Base-by-base conservation (phyloP, 2,888 invertebrate genomes). In the Meteorus cinctellus region DNA sequence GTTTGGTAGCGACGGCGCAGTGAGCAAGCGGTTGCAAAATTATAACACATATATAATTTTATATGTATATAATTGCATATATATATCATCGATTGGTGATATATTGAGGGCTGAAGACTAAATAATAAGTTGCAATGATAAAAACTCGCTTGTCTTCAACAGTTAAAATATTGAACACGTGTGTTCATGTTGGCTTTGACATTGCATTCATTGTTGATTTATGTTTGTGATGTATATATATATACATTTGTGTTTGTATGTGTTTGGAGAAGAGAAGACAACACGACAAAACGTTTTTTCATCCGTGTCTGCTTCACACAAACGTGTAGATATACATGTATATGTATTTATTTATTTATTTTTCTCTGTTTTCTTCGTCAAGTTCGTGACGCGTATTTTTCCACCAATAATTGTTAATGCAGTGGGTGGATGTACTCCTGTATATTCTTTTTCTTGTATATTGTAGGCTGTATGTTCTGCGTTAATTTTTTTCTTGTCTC, bases 1-100 rank as follows among this genome's bases (percentile, higher is more conserved):
- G 55, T 55, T 55, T 48, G 48, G 48, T 48, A 48, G 48, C 48
- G 48, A 48, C 48, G 48, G 48, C 48, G 48, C 48, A n/a, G 48
- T 48, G 48, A 48, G n/a, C 48, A 48, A 48, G n/a, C 48, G 14
- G 16, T n/a, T 4, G 48, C n/a, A 48, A 55, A 55, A 55, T 55
- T 55, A 8, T 55, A 19, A 55, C 55, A 24, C n/a, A 55, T 10
- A 55, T 55, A n/a, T 4, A 0, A 48, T 48, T 48, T 48, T 48
- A 16, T 48, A 19, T 48, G 24, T 24, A 48, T 48, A 8, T 19
- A 19, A 19, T 19, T 19, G 19, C 10, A 55, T 2, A 5, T 55
- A 55, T 55, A 55, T 19, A n/a, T 19, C 19, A 55, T 55, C n/a
- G 19, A 19, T 55, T 55, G n/a, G 45, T 16, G 48, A n/a, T 48